These are phyloP conservation scores for Gerris buenoi DNA, from an alignment of 1,140 invertebrate genomes.

Conservation along the genomic window DNA sequence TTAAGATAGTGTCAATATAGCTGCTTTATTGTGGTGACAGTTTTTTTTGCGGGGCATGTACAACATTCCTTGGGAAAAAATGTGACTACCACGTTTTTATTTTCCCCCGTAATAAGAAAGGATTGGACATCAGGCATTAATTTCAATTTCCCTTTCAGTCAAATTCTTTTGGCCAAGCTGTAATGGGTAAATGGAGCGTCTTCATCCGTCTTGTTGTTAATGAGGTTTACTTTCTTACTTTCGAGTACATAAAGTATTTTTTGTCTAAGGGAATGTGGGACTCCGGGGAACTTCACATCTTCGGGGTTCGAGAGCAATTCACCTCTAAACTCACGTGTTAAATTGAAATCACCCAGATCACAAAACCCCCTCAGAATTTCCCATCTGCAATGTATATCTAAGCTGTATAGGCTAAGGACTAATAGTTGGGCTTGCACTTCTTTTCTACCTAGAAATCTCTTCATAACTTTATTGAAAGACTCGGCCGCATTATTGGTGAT, in stretches of 20 bases:
- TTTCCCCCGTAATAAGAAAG: not conserved
- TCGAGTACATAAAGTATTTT: not conserved
- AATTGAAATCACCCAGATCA: not conserved
- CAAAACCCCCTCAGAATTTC: not conserved
- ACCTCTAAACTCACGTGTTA: not conserved
- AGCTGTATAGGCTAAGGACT: not conserved
- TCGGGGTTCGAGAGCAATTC: not conserved
- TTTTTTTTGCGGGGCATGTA: not conserved
- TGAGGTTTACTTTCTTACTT: not conserved
- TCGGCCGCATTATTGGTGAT: not conserved
- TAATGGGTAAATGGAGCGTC: not conserved
- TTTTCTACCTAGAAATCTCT: not conserved
- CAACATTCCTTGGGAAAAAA: not conserved
- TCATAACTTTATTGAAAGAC: not conserved
- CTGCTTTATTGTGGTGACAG: not conserved
- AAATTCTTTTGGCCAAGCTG: not conserved
- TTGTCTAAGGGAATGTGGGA: not conserved
- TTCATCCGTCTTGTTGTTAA: not conserved
- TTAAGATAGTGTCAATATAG: not conserved
- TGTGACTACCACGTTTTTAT: not conserved
- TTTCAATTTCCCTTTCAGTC: not conserved
- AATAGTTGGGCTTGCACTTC: not conserved
- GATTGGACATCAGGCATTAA: not conserved
- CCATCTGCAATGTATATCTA: not conserved
- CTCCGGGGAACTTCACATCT: not conserved